These are phyloP conservation scores for Tautogolabrus adspersus DNA, from an alignment of 2,113 vertebrate species.

Conservation along the genomic window DNA sequence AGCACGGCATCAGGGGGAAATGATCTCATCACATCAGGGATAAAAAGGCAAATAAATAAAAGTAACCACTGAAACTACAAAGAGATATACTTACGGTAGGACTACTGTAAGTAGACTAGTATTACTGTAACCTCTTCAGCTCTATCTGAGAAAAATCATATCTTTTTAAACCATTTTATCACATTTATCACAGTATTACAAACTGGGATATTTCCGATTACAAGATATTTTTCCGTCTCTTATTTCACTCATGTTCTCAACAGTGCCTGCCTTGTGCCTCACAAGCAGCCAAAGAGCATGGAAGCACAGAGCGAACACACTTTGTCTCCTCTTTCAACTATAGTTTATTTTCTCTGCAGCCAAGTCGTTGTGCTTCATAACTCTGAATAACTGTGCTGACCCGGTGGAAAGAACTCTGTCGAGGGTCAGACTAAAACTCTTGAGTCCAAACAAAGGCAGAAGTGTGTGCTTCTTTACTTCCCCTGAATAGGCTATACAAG, in stretches of 20 bases:
- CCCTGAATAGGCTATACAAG: background rate
- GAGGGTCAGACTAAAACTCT: background rate
- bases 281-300: background rate
- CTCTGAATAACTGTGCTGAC: background rate
- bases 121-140: background rate
- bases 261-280: background rate
- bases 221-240: background rate
- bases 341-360: background rate
- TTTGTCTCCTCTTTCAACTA: background rate
- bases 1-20: slow-evolving; percentile 1
- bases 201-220: background rate
- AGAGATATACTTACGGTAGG: no score
- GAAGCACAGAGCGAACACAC: background rate
- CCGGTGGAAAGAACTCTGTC: background rate
- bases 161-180: background rate
- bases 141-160: background rate
- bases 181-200: background rate
- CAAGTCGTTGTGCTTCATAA: background rate
- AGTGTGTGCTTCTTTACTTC: background rate
- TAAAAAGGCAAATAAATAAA: slow-evolving; percentile 1
- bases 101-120: no score
- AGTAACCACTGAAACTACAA: background rate
- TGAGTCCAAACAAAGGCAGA: background rate
- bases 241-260: background rate
- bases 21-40: background rate